Base-by-base conservation (phyloP, 1,140 invertebrate genomes). In the Lanistes nyassanus region DNA sequence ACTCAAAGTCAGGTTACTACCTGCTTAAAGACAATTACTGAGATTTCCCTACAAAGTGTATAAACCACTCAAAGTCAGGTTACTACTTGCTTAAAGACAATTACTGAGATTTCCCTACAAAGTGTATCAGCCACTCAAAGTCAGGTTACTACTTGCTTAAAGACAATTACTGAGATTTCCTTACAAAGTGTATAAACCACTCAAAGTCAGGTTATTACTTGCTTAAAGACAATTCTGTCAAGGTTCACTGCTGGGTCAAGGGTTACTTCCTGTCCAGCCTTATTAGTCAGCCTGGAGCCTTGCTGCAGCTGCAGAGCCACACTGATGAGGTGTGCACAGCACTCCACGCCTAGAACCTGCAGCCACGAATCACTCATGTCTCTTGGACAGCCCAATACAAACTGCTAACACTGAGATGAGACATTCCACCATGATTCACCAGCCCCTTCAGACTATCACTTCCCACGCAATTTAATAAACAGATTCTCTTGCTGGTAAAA, bases 301-400 rank as follows among this genome's bases (percentile, higher is more conserved):
- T 74, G 39, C 72, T 86, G 80, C 36, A 87, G 79, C n/a, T 73
- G 75, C 16, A 84, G 70, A 23, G 86, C 83, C 26, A 84, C 79
- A 68, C 85, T 81, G 74, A 86, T 77, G 73, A 84, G 84, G 23
- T 82, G 74, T 23, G 79, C 85, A 71, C 80, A 83, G 62, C 69
- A 79, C 76, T 88, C 87, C 36, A 83, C 71, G 39, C 82, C 87
- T 26, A 88, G 64, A 26, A 87, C 81, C 87, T 88, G 76, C 31
- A 74, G 39, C 37, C 42, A 34, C 7, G 39, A 62, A n/a, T 21
- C 34, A 31, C 21, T 56, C 60, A 47, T 72, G 34, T 39, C 26
- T 29, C 6, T 26, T 31, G 26, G 9, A 5, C 31, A 34, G 51
- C 11, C 11, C 11, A 37, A 26, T 26, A 16, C 39, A 37, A 73